These are phyloP conservation scores for Calliscelio sp. DNA, from an alignment of 2,888 invertebrate genomes.

Conservation along the genomic window DNA sequence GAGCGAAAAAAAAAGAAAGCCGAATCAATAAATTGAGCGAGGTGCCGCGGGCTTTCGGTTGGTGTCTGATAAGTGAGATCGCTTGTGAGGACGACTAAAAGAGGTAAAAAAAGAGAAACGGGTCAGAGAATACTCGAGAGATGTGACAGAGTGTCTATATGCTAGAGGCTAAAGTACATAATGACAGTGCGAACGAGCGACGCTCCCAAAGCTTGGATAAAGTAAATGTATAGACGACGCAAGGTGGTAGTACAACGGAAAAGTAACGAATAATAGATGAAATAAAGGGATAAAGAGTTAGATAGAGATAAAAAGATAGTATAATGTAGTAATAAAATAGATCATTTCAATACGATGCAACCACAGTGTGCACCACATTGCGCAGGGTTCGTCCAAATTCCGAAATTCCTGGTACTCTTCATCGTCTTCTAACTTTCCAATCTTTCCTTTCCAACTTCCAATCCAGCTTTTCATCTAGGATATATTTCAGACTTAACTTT, in stretches of 20 bases:
- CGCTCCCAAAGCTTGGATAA: slow-evolving; percentile 72
- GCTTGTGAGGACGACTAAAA: slow-evolving; percentile 65
- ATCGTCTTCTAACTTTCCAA: no score
- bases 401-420: no score
- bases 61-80: slow-evolving; percentile 70
- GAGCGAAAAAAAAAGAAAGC: slow-evolving; percentile 18
- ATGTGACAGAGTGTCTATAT: slow-evolving; percentile 67
- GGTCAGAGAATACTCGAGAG: slow-evolving; percentile 67
- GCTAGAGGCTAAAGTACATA: slow-evolving; percentile 71
- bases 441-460: no score
- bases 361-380: slow-evolving; percentile 32
- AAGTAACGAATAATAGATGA: slow-evolving; percentile 59
- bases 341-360: slow-evolving; percentile 45
- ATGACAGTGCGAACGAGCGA: slow-evolving; percentile 73
- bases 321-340: slow-evolving; percentile 52
- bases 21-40: slow-evolving; percentile 63
- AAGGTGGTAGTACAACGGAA: slow-evolving; percentile 53
- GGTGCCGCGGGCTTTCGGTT: slow-evolving; percentile 63
- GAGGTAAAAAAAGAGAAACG: slow-evolving; percentile 66
- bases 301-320: slow-evolving; percentile 49
- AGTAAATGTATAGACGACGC: slow-evolving; percentile 68
- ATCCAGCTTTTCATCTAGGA: no score
- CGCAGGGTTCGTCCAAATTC: slow-evolving; percentile 6
- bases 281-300: slow-evolving; percentile 53
- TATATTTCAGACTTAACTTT: no score